Base-by-base conservation (phyloP, 1,140 invertebrate genomes). In the Camponotus pennsylvanicus region DNA sequence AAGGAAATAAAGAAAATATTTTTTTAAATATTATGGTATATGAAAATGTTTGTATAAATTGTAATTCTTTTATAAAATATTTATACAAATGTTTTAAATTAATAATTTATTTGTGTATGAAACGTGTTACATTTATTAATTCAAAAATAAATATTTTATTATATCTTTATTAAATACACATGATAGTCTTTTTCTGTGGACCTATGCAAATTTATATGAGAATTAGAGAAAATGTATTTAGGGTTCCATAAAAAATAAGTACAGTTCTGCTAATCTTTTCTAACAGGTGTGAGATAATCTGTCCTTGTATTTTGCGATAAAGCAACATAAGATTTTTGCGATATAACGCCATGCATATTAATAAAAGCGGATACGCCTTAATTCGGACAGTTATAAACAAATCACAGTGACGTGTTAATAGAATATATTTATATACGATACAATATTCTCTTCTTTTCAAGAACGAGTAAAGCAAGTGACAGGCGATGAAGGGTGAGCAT, bases 401-500 rank as follows among this genome's bases (percentile, higher is more conserved):
- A 71, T 61, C 55, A 49, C 13, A 52, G 79, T 49, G 55, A 49
- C 7, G 55, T 82, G 52, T 57, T 45, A 45, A 61, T 6, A 32
- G 21, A 4, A 80, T 45, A 70, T 34, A 34, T 73, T 55, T 55
- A 71, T 8, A 59, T 40, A 73, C 3, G 9, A 42, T 11, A 34
- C 21, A 5, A 42, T 21, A 75, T 73, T 61, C 21, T 15, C 15
- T n/a, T 70, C 27, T 70, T 8, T 73, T 73, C 13, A 61, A 45
- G 3, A 34, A 59, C 18, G 42, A 34, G 37, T 45, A 63, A 11
- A 61, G n/a, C 49, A 59, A 4, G 78, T 57, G 32, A 49, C 7
- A 34, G 79, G 13, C 79, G 40, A 83, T 83, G 79, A 63, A 73
- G 55, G 69, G 79, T 83, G 0, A 83, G 79, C 9, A 78, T 7